Conservation (phyloP, 2,888 invertebrate species). For the Apodemia zela region DNA sequence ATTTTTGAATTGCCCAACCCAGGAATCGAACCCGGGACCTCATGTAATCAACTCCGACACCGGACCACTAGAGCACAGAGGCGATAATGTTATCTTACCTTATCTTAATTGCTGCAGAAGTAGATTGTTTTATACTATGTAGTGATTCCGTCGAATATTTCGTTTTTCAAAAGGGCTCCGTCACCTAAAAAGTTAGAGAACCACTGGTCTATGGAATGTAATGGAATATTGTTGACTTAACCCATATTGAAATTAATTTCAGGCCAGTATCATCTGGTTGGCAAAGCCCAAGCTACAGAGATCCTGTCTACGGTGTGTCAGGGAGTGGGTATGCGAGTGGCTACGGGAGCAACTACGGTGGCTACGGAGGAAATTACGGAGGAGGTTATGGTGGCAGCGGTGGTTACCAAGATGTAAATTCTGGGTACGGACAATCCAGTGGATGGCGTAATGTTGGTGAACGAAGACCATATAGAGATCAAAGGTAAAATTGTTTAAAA, state of each 20-base stretch:
- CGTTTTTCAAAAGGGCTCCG: too few relatives aligned
- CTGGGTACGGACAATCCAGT: constrained; percentile 43
- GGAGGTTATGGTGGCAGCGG: constrained; percentile 20
- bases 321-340: constrained; percentile 21
- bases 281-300: constrained; percentile 47
- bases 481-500: constrained; percentile 47
- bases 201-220: too few relatives aligned
- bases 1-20: too few relatives aligned
- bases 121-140: too few relatives aligned
- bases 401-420: constrained; percentile 34
- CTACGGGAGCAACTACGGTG: constrained; percentile 21
- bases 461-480: constrained; percentile 67
- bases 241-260: constrained; percentile 24
- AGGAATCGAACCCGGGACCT: too few relatives aligned
- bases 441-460: constrained; percentile 69
- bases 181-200: too few relatives aligned
- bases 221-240: too few relatives aligned
- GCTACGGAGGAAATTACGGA: constrained; percentile 35
- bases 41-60: too few relatives aligned
- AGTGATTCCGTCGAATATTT: too few relatives aligned
- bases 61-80: too few relatives aligned
- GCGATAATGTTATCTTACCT: too few relatives aligned
- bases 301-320: constrained; percentile 36
- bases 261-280: constrained; percentile 55
- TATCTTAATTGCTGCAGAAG: too few relatives aligned